Conservation (phyloP, 2,797 vertebrate species). For the Amblyopsis hoosieri region DNA sequence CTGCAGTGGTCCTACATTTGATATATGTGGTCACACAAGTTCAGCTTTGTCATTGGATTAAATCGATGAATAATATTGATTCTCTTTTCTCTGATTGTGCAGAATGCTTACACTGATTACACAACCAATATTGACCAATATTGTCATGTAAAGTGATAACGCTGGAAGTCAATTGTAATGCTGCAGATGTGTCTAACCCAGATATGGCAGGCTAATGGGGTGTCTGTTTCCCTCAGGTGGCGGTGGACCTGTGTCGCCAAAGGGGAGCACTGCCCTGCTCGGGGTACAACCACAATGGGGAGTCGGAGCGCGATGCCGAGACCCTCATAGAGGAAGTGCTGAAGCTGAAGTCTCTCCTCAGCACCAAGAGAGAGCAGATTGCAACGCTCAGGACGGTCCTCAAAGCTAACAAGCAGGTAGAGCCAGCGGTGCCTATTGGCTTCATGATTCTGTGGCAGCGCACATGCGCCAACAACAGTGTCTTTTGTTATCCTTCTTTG, state of each 20-base stretch:
- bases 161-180: too few relatives aligned
- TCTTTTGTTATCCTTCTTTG: background rate
- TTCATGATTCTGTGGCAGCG: background rate
- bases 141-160: too few relatives aligned
- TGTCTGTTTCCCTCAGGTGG: slow-evolving; percentile 65
- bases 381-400: slow-evolving; percentile 87
- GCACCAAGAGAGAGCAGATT: slow-evolving; percentile 89
- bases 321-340: slow-evolving; percentile 84
- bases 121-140: too few relatives aligned
- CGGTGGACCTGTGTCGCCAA: slow-evolving; percentile 81
- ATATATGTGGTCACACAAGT: too few relatives aligned
- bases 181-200: too few relatives aligned
- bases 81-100: background rate
- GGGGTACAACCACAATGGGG: slow-evolving; percentile 60
- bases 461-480: too few relatives aligned
- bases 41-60: too few relatives aligned
- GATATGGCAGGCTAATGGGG: too few relatives aligned
- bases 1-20: too few relatives aligned
- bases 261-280: slow-evolving; percentile 76
- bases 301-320: slow-evolving; percentile 81
- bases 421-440: background rate
- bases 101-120: too few relatives aligned
- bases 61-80: too few relatives aligned
- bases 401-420: slow-evolving; percentile 89
- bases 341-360: slow-evolving; percentile 87